These are phyloP conservation scores for Anoplophora glabripennis DNA, from an alignment of 1,140 invertebrate genomes.

Conservation along the genomic window DNA sequence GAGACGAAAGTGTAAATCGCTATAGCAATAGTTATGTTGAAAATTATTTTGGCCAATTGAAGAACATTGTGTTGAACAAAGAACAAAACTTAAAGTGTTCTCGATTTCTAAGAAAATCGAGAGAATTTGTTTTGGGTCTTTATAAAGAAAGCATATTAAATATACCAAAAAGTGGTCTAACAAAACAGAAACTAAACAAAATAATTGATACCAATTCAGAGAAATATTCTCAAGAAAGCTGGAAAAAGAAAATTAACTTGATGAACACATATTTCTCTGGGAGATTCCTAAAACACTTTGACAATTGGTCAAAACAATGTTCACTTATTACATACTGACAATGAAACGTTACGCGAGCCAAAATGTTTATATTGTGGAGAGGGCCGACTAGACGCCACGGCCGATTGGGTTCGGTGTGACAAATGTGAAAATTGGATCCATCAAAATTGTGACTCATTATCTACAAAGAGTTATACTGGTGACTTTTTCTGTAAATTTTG, in stretches of 20 bases:
- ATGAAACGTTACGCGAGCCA: neutral
- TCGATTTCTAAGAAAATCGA: constrained; percentile 12
- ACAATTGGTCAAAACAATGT: no score
- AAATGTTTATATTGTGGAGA: constrained; percentile 12
- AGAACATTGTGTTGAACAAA: constrained; percentile 1
- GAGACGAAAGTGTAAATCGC: neutral
- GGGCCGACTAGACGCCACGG: constrained; percentile 4
- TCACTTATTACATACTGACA: no score
- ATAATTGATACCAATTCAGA: neutral
- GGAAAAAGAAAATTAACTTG: neutral
- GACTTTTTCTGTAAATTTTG: no score
- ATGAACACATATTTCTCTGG: neutral
- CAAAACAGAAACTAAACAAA: neutral
- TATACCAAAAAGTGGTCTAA: neutral
- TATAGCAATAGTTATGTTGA: constrained; percentile 12
- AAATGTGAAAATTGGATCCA: neutral
- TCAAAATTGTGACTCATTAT: neutral
- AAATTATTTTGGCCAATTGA: constrained; percentile 16
- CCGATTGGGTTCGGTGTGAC: constrained; percentile 16
- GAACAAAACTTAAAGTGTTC: constrained; percentile 16
- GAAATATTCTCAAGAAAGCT: neutral
- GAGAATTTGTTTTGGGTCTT: constrained; percentile 5
- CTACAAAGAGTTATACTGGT: no score
- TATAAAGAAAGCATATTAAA: neutral
- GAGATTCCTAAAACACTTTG: neutral